Percentiles rank a stretch among this genome's conserved stretches.
Evolutionary conservation across 23 tunicate genomes (phyloP).

Genomic region (Phallusia fumigata): DNA sequence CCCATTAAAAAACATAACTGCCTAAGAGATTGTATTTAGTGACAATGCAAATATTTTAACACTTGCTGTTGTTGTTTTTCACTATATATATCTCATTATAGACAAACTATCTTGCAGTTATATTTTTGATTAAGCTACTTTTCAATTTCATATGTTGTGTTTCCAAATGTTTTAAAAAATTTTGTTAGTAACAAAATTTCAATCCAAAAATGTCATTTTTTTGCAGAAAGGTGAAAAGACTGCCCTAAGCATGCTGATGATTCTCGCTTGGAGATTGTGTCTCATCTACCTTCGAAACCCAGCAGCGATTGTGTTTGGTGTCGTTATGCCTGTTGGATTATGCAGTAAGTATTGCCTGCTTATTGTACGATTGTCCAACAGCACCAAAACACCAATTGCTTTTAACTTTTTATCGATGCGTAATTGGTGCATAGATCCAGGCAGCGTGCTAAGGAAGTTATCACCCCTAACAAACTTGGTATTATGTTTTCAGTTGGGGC

Average conservation of each 20-base stretch:
- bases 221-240: conserved; percentile 27
- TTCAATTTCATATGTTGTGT: no score
- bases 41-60: no score
- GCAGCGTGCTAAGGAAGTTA: not conserved
- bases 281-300: conserved; percentile 44
- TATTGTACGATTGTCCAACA: not conserved
- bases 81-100: no score
- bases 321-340: conserved; percentile 65
- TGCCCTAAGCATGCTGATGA: not conserved
- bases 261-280: conserved; percentile 21
- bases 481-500: conserved; percentile 57
- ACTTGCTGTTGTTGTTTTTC: no score
- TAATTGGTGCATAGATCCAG: not conserved
- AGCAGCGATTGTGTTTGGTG: conserved; percentile 56
- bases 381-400: no score
- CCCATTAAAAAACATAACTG: no score
- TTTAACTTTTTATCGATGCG: no score
- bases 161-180: not conserved
- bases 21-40: no score
- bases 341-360: conserved; percentile 73
- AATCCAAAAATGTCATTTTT: not conserved
- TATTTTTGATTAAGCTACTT: no score
- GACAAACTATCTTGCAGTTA: no score
- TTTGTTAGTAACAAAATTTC: not conserved
- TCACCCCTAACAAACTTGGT: not conserved